Conservation (phyloP, 2,888 invertebrate species). For the Neelides folsomi region DNA sequence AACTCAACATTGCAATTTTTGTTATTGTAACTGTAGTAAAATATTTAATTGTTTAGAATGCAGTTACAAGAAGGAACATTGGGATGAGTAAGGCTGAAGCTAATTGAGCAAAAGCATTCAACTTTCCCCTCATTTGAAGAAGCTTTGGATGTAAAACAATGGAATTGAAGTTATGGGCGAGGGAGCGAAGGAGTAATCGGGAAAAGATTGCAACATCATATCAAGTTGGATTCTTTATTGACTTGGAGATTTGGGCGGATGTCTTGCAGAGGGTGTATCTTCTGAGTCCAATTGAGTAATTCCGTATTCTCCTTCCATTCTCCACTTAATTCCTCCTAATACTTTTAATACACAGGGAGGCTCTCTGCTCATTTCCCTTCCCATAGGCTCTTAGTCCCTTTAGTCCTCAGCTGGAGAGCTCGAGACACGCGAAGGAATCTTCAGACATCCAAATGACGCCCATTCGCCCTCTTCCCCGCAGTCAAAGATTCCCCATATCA, state of each 20-base stretch:
- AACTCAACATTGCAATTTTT: no score
- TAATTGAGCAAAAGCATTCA: neutral
- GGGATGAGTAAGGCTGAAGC: no score
- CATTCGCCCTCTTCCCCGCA: no score
- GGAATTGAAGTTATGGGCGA: no score
- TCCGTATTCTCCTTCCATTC: constrained; percentile 16
- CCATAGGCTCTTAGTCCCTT: constrained; percentile 1
- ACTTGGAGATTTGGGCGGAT: constrained; percentile 18
- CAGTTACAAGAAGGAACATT: no score
- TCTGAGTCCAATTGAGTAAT: constrained; percentile 7
- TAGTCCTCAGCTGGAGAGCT: neutral
- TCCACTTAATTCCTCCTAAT: constrained; percentile 28
- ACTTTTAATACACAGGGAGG: constrained; percentile 26
- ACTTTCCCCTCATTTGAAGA: constrained; percentile 2
- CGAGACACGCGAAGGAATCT: no score
- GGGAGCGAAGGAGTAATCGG: neutral
- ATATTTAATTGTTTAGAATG: no score
- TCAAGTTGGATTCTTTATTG: constrained; percentile 16
- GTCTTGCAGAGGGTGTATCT: constrained; percentile 6
- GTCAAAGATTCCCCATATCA: no score
- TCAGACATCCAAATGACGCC: no score
- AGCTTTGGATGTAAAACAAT: no score
- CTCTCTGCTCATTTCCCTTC: constrained; percentile 7
- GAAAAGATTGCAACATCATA: no score
- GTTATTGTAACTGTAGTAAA: no score